These are phyloP conservation scores for Leucophenga montana DNA, from an alignment of 2,888 invertebrate species.

Conservation along the genomic window DNA sequence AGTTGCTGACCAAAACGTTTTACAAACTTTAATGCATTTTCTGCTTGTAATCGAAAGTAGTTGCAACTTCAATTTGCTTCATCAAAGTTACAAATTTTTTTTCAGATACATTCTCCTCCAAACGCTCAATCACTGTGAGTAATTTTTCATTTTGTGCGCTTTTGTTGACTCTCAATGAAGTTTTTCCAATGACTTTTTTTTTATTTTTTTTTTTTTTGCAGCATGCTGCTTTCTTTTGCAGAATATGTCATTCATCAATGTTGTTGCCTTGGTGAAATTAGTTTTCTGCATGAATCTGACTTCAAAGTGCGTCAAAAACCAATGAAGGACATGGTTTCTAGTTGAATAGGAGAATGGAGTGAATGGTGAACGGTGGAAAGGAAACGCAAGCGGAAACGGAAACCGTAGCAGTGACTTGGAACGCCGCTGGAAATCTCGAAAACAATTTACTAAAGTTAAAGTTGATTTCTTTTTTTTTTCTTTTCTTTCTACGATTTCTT, in stretches of 20 bases:
- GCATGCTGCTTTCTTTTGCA: slow-evolving; percentile 7
- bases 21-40: slow-evolving; percentile 22
- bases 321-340: slow-evolving; percentile 25
- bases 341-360: slow-evolving; percentile 15
- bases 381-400: slow-evolving; percentile 16
- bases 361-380: neutral
- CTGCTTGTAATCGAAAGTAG: slow-evolving; percentile 21
- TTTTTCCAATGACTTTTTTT: neutral
- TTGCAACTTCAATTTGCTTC: slow-evolving; percentile 22
- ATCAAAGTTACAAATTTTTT: slow-evolving; percentile 6
- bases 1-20: neutral
- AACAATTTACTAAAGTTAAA: slow-evolving; percentile 21
- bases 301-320: slow-evolving; percentile 58
- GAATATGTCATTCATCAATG: slow-evolving; percentile 54
- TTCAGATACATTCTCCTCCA: neutral
- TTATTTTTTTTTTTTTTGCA: neutral
- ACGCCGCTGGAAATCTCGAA: slow-evolving; percentile 30
- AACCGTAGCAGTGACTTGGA: slow-evolving; percentile 2
- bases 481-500: slow-evolving; percentile 1
- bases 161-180: neutral
- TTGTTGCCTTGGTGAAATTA: slow-evolving; percentile 43
- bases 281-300: slow-evolving; percentile 56
- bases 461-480: neutral
- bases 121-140: neutral
- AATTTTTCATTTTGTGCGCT: slow-evolving; percentile 23